phyloP scores from a whole-genome alignment of 2,113 vertebrate genomes.

The Gymnobelideus leadbeateri region DNA sequence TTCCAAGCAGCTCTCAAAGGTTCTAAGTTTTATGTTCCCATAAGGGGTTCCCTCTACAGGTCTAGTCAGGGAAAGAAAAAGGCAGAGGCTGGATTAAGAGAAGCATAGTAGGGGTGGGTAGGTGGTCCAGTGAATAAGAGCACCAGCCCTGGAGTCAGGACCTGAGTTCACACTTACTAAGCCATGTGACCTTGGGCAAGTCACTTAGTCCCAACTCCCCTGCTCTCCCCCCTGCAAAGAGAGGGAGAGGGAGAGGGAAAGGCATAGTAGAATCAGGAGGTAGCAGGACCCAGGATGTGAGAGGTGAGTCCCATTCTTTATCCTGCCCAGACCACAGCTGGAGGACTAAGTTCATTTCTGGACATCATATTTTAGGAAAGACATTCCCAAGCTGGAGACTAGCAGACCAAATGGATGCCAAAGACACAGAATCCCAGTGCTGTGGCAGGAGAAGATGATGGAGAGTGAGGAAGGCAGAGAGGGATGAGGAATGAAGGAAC shows the following conservation, averaged over 20 bases:
- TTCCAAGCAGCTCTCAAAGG: not conserved
- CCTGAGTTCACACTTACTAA: too few relatives aligned
- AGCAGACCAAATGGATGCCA: not conserved
- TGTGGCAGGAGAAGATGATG: not conserved
- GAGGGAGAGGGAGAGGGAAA: too few relatives aligned
- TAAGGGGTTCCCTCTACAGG: not conserved
- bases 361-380: not conserved
- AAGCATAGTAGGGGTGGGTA: not conserved
- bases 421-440: not conserved
- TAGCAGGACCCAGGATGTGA: not conserved
- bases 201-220: too few relatives aligned
- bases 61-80: not conserved
- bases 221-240: too few relatives aligned
- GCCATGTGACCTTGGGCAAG: too few relatives aligned
- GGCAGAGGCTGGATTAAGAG: not conserved
- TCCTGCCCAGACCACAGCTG: not conserved
- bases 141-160: too few relatives aligned
- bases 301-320: not conserved
- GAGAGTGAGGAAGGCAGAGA: not conserved
- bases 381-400: not conserved
- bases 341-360: not conserved
- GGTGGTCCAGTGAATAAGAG: too few relatives aligned
- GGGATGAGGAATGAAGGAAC: not conserved
- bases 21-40: not conserved
- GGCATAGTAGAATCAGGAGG: not conserved